Base-by-base conservation (phyloP, 35 echinoderm and acorn worm genomes). In the Lytechinus pictus region DNA sequence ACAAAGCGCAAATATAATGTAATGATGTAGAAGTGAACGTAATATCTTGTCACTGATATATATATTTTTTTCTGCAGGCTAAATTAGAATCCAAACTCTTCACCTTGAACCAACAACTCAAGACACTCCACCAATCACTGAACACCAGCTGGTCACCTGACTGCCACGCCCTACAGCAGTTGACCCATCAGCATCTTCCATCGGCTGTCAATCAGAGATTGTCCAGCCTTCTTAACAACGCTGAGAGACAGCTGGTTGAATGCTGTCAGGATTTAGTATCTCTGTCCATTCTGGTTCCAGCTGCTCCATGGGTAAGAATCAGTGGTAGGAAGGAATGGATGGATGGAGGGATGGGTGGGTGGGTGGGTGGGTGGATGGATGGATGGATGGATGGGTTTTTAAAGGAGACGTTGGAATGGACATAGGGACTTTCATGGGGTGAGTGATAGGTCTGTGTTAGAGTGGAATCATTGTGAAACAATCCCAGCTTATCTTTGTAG, bases 31-130 rank as follows among this genome's bases (percentile, higher is more conserved):
- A 5, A 53, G 12, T 92, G 54, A 92, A 51, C 52, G 6, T 53
- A 54, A 54, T 5, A 52, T 52, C 6, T 95, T 61, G 16, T 27
- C 33, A 44, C 86, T 60, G 53, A n/a, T n/a, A n/a, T n/a, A n/a
- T n/a, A n/a, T 28, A 52, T 21, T 95, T 95, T 33, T 86, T 12
- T 79, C 66, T n/a, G 11, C 79, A 99, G 98, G 97, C 97, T 14
- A 99, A 99, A 94, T 95, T 99, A 61, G 98, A 99, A 93, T 99
- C 98, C 72, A 99, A 97, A 66, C 95, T 99, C 86, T 99, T 99
- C 89, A 93, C 91, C 53, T 90, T 97, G 8, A 96, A 96, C 27
- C 97, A 97, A 89, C 94, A 97, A 54, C 94, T 99, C 13, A 94
- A 95, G 4, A 71, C 66, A 14, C 95, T 99, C 52, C 97, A 96